phyloP scores from a whole-genome alignment of 2,888 invertebrate species.

The Apodemia mormo region DNA sequence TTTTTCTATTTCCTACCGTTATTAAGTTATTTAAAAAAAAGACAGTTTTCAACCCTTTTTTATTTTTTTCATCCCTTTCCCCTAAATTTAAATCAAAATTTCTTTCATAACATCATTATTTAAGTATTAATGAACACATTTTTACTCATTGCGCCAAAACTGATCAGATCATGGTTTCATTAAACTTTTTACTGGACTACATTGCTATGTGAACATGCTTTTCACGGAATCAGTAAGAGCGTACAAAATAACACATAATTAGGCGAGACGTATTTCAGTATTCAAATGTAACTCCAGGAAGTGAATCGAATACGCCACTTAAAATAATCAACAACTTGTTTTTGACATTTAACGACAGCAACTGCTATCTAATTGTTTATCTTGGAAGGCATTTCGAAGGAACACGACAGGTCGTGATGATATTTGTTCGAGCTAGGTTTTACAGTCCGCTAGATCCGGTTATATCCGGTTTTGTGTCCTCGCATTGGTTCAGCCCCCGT shows the following conservation, averaged over 20 bases:
- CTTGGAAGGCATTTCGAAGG: conserved; percentile 14
- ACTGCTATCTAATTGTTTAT: background rate
- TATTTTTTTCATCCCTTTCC: no score
- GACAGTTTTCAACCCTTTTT: no score
- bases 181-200: no score
- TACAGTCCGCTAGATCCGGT: conserved; percentile 35
- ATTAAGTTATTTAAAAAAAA: no score
- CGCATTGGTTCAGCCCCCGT: conserved; percentile 51
- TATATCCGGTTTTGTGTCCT: conserved; percentile 31
- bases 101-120: no score
- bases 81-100: no score
- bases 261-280: background rate
- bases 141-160: no score
- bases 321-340: conserved; percentile 7
- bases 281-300: background rate
- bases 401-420: conserved; percentile 19
- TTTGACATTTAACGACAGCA: conserved; percentile 9
- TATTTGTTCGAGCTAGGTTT: conserved; percentile 31
- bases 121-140: no score
- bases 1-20: no score
- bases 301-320: conserved; percentile 3
- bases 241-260: conserved; percentile 2
- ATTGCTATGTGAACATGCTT: background rate
- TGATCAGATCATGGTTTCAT: no score
- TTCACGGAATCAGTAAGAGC: background rate